phyloP scores from a whole-genome alignment of 2,888 invertebrate species.

The Romanomermis culicivorax region DNA sequence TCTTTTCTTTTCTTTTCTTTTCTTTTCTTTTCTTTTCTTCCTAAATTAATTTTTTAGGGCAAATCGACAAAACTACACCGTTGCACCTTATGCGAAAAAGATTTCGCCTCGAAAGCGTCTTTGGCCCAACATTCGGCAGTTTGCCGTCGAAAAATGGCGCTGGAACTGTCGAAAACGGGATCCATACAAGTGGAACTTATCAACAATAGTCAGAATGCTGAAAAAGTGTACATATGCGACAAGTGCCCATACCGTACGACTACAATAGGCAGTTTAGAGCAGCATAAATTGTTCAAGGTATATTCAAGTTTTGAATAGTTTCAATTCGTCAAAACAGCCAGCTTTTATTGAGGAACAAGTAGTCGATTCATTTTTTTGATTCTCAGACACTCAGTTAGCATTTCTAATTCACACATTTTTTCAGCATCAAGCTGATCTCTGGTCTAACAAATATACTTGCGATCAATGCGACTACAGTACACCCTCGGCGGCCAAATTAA shows the following conservation, averaged over 20 bases:
- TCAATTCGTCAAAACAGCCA: neutral
- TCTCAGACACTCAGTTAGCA: too few relatives aligned
- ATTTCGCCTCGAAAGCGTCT: neutral
- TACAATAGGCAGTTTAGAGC: neutral
- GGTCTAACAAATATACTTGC: constrained; percentile 4
- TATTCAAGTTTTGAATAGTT: neutral
- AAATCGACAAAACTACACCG: too few relatives aligned
- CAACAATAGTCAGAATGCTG: neutral
- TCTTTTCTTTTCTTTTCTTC: too few relatives aligned
- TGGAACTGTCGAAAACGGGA: too few relatives aligned
- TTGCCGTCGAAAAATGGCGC: too few relatives aligned
- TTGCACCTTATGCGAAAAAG: constrained; percentile 2
- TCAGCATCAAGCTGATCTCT: constrained; percentile 5
- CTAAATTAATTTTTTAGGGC: too few relatives aligned
- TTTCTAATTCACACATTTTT: too few relatives aligned
- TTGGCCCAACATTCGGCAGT: neutral
- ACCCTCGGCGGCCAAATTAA: constrained; percentile 2
- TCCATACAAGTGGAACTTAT: too few relatives aligned
- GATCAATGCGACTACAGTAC: constrained; percentile 1
- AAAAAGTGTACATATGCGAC: neutral
- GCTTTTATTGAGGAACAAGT: too few relatives aligned
- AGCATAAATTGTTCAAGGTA: constrained; percentile 10
- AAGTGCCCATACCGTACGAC: constrained; percentile 3
- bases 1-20: too few relatives aligned
- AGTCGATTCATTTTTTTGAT: too few relatives aligned